A percentile compares a stretch with the other conserved stretches of the same genome.
Conservation (phyloP, 2,113 vertebrate genomes). For the Gavialis gangeticus region DNA sequence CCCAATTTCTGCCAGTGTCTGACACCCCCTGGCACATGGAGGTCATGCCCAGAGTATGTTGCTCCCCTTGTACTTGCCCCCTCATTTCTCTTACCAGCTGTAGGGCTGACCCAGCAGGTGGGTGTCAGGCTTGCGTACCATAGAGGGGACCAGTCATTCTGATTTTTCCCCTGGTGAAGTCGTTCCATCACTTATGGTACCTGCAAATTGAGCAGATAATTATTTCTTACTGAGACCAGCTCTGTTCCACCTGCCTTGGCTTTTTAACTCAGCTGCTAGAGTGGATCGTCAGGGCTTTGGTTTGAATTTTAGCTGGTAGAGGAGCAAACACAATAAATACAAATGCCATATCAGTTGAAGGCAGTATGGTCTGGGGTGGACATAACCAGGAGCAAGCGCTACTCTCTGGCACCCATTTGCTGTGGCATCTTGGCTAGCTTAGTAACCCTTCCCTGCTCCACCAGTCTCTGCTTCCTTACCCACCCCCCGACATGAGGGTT, state of each 20-base stretch:
- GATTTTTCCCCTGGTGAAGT: neutral
- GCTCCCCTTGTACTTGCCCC: neutral
- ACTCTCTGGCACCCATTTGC: neutral
- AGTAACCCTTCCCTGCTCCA: neutral
- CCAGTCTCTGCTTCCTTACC: neutral
- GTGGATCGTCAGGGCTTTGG: neutral
- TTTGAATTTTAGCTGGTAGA: neutral
- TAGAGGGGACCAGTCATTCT: neutral
- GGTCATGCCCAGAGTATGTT: neutral
- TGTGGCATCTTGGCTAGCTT: neutral
- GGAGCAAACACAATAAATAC: too few species aligned
- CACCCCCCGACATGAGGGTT: neutral
- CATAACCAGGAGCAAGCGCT: neutral
- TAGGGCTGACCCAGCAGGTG: neutral
- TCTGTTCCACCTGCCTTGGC: neutral
- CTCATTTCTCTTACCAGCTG: neutral
- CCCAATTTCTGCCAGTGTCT: neutral
- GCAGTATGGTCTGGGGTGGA: neutral
- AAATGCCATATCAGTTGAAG: neutral
- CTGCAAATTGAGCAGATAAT: neutral
- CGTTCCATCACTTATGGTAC: neutral
- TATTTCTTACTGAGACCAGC: neutral
- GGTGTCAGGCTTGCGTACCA: neutral
- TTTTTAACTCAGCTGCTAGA: neutral
- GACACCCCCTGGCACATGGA: neutral